Conservation (phyloP, 1,140 invertebrate species). For the Ruditapes philippinarum region DNA sequence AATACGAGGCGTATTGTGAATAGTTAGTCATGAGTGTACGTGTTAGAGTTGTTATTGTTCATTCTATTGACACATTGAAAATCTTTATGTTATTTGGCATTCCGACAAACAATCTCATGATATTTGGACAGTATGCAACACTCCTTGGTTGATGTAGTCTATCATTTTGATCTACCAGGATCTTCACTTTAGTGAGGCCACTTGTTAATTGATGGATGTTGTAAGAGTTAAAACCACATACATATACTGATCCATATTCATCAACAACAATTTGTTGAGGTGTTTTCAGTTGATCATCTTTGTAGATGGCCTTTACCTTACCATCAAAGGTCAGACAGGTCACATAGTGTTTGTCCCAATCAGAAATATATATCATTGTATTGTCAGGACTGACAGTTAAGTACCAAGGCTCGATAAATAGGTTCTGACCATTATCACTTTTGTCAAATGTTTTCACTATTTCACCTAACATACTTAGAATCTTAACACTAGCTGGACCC, state of each 20-base stretch:
- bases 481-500: neutral
- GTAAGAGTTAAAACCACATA: neutral
- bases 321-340: slow-evolving; percentile 13
- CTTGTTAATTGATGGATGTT: slow-evolving; percentile 10
- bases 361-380: slow-evolving; percentile 5
- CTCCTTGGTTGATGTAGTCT: neutral
- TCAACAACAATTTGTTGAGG: neutral
- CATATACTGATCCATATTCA: neutral
- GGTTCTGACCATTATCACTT: neutral
- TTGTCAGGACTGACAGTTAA: slow-evolving; percentile 11
- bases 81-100: too few relatives aligned
- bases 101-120: neutral
- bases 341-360: neutral
- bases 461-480: neutral
- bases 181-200: slow-evolving; percentile 1
- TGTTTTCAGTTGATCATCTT: neutral
- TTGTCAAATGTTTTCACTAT: neutral
- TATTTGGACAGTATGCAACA: slow-evolving; percentile 8
- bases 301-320: neutral
- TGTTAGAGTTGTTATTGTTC: too few relatives aligned
- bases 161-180: neutral
- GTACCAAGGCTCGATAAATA: neutral
- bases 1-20: too few relatives aligned
- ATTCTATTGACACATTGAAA: too few relatives aligned
- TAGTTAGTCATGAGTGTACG: too few relatives aligned